Conservation (phyloP, 1,140 invertebrate genomes). For the Ceratina australensis region DNA sequence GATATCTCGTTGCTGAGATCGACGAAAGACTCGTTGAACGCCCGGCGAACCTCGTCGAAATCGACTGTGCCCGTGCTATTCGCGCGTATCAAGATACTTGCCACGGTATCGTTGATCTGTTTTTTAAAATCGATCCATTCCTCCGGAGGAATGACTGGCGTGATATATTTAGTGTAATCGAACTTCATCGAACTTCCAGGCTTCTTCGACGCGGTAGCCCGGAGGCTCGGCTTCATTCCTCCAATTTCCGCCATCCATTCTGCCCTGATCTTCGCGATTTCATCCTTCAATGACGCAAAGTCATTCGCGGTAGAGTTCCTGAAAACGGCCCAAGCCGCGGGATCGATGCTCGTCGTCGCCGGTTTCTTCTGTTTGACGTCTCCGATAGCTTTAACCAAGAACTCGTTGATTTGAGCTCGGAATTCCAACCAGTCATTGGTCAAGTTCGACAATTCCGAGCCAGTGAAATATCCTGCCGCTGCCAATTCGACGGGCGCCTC, state of each 20-base stretch:
- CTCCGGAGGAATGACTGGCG: not conserved
- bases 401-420: conserved; percentile 43
- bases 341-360: not conserved
- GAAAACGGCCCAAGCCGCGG: conserved; percentile 39
- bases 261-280: conserved; percentile 20
- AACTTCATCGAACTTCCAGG: not conserved
- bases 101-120: conserved; percentile 46
- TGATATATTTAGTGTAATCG: conserved; percentile 9
- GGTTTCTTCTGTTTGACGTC: conserved; percentile 23
- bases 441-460: not conserved
- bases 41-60: conserved; percentile 22
- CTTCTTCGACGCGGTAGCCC: not conserved
- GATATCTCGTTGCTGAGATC: conserved; percentile 47
- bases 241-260: conserved; percentile 16
- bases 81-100: conserved; percentile 10
- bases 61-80: conserved; percentile 1
- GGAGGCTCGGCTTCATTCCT: not conserved
- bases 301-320: conserved; percentile 6
- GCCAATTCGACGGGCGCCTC: not conserved
- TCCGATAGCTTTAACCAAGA: conserved; percentile 10
- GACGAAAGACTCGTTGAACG: conserved; percentile 31
- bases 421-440: conserved; percentile 24
- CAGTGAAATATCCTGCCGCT: too few species aligned
- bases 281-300: conserved; percentile 40
- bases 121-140: conserved; percentile 60